These are phyloP conservation scores for Strigamia crassipes DNA, from an alignment of 2,888 invertebrate species.

Conservation along the genomic window DNA sequence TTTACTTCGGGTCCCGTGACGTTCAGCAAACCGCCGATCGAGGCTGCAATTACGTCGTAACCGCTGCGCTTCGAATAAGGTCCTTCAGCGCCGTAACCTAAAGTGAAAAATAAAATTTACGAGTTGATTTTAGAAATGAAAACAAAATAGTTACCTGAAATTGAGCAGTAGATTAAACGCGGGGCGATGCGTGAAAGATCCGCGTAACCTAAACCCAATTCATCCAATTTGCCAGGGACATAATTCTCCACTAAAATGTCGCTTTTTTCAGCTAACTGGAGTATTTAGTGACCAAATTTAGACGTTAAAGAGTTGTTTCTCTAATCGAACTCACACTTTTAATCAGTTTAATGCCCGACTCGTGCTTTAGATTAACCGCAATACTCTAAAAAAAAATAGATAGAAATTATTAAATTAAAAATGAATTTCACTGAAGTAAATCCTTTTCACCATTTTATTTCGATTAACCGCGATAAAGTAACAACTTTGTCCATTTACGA, in stretches of 20 bases:
- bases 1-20: slow-evolving; percentile 78
- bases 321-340: slow-evolving; percentile 51
- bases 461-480: slow-evolving; percentile 90
- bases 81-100: slow-evolving; percentile 81
- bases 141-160: slow-evolving; percentile 67
- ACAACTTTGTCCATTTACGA: slow-evolving; percentile 69
- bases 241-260: slow-evolving; percentile 94
- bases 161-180: slow-evolving; percentile 85
- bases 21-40: slow-evolving; percentile 85
- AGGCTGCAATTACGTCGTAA: slow-evolving; percentile 94
- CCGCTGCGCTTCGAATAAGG: slow-evolving; percentile 88
- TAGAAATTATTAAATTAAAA: neutral
- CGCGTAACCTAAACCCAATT: slow-evolving; percentile 79
- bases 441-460: slow-evolving; percentile 73
- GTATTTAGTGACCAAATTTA: neutral
- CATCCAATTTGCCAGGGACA: slow-evolving; percentile 80
- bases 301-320: neutral
- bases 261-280: slow-evolving; percentile 71
- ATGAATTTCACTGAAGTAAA: neutral
- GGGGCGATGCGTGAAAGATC: slow-evolving; percentile 72
- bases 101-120: neutral
- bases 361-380: slow-evolving; percentile 78
- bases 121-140: neutral
- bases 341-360: slow-evolving; percentile 64
- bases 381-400: slow-evolving; percentile 65